These are phyloP conservation scores for Limnephilus lunatus DNA, from an alignment of 2,888 invertebrate genomes.

Conservation along the genomic window DNA sequence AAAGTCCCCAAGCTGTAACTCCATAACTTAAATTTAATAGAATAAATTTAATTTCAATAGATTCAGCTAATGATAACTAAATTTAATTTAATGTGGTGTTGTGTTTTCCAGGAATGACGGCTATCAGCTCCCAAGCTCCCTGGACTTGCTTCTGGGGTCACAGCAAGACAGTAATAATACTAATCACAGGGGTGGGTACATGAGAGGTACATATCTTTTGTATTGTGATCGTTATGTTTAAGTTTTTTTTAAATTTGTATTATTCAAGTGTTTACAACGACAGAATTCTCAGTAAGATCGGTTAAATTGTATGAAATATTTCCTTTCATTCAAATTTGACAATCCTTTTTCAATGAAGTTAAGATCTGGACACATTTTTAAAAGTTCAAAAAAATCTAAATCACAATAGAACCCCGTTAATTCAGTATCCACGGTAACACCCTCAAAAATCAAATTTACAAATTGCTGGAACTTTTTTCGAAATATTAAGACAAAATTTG, in stretches of 20 bases:
- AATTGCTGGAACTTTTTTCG: too few species aligned
- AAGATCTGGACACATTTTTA: neutral
- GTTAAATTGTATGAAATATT: neutral
- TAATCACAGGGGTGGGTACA: constrained; percentile 75
- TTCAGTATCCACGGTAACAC: too few species aligned
- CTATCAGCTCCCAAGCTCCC: constrained; percentile 75
- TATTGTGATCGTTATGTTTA: constrained; percentile 23
- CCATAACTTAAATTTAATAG: too few species aligned
- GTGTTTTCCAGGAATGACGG: constrained; percentile 60
- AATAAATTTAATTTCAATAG: too few species aligned
- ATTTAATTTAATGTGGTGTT: too few species aligned
- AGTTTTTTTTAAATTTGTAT: neutral
- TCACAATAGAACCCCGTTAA: neutral
- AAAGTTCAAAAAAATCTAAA: neutral
- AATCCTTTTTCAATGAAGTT: neutral
- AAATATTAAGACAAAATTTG: too few species aligned
- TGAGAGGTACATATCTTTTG: constrained; percentile 72
- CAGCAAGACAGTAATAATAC: constrained; percentile 76
- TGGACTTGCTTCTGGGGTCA: constrained; percentile 75
- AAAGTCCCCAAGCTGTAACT: too few species aligned
- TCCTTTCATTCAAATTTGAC: neutral
- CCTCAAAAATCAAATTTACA: too few species aligned
- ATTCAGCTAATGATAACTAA: too few species aligned
- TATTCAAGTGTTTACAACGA: neutral
- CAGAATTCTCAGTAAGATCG: neutral